These are phyloP conservation scores for Tapirus indicus DNA, from an alignment of 2,797 vertebrate genomes.

Conservation along the genomic window DNA sequence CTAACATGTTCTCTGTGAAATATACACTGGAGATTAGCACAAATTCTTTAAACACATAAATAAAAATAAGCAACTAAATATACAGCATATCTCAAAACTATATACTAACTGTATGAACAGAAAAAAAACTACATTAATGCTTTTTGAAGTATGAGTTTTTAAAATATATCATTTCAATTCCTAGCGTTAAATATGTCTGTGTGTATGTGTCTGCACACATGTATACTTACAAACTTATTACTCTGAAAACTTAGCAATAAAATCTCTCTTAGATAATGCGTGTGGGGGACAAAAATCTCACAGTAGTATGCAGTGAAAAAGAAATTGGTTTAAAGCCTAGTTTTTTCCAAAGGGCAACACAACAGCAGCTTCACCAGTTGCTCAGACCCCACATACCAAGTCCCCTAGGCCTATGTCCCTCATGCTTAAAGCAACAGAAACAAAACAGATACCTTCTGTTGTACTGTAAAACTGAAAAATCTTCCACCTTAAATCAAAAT, in stretches of 20 bases:
- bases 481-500: neutral
- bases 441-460: neutral
- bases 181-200: neutral
- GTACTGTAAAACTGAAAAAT: neutral
- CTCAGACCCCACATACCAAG: neutral
- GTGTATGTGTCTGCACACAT: neutral
- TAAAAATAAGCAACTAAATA: conserved; percentile 52
- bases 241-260: conserved; percentile 13
- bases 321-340: neutral
- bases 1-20: conserved; percentile 24
- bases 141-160: neutral
- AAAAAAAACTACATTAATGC: neutral
- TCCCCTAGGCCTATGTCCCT: neutral
- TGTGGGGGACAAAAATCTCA: neutral
- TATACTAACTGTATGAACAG: neutral
- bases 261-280: neutral
- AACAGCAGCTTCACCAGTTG: neutral
- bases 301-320: neutral
- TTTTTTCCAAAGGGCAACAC: neutral
- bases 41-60: conserved; percentile 19
- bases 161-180: conserved; percentile 39
- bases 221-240: neutral
- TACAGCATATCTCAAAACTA: neutral
- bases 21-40: neutral
- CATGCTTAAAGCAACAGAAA: neutral